Evolutionary conservation across 1,140 invertebrate genomes (phyloP).

Genomic region (Lepidurus arcticus): DNA sequence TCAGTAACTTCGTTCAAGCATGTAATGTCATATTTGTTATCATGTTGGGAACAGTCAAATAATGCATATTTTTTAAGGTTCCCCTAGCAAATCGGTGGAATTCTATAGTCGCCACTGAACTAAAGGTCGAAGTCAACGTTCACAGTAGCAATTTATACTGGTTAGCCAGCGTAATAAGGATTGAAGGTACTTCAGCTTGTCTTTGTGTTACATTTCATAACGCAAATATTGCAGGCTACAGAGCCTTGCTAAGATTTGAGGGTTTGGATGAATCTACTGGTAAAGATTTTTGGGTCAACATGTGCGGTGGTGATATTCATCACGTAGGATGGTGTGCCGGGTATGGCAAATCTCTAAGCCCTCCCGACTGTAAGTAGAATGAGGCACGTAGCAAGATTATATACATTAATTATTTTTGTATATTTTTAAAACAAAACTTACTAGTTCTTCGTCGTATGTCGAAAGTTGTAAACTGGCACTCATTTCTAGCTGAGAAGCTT

Average conservation of each 20-base stretch:
- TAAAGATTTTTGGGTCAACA: slow-evolving; percentile 92
- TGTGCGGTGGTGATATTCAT: slow-evolving; percentile 87
- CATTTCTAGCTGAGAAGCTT: slow-evolving; percentile 71
- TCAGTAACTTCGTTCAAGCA: slow-evolving; percentile 86
- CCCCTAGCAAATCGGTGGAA: not conserved
- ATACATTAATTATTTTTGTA: not conserved
- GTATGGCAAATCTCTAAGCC: slow-evolving; percentile 86
- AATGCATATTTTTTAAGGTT: slow-evolving; percentile 1
- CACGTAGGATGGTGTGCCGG: slow-evolving; percentile 96
- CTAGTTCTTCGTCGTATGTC: not conserved
- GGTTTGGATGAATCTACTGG: slow-evolving; percentile 80
- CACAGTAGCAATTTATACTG: not conserved
- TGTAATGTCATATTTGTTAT: slow-evolving; percentile 60
- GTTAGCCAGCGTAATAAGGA: slow-evolving; percentile 49
- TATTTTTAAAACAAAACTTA: not conserved
- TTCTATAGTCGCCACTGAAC: not conserved
- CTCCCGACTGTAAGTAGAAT: slow-evolving; percentile 62
- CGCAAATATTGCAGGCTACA: slow-evolving; percentile 76
- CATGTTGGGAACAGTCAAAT: slow-evolving; percentile 35
- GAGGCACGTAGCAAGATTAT: no score
- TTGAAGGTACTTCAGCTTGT: slow-evolving; percentile 46
- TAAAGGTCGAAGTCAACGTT: slow-evolving; percentile 5
- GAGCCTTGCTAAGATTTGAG: slow-evolving; percentile 87
- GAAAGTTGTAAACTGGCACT: not conserved
- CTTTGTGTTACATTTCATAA: slow-evolving; percentile 94